These are phyloP conservation scores for Pangasius mekongensis DNA, from an alignment of 2,797 vertebrate species.

Conservation along the genomic window DNA sequence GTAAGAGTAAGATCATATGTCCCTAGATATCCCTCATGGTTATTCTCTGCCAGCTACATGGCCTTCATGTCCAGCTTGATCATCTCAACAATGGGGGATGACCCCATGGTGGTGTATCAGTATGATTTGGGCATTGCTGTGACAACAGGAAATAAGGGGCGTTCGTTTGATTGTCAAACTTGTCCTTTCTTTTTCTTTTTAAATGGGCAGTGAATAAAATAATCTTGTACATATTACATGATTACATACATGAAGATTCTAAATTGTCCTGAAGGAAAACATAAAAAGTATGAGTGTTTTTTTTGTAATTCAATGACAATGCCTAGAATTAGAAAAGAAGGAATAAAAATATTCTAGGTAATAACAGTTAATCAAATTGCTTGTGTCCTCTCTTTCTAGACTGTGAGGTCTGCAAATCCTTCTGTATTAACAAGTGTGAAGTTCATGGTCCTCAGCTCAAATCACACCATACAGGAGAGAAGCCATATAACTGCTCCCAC, in stretches of 20 bases:
- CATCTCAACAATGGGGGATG: no score
- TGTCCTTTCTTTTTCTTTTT: no score
- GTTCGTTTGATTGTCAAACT: no score
- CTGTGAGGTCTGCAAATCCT: neutral
- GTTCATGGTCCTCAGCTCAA: neutral
- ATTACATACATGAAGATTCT: neutral
- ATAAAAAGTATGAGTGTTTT: neutral
- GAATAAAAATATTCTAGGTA: neutral
- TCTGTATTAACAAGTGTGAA: constrained; percentile 2
- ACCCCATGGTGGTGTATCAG: no score
- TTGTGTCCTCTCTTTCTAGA: neutral
- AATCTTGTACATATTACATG: no score
- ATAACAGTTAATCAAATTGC: neutral
- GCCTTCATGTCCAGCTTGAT: no score
- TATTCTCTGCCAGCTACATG: no score
- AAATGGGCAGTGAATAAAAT: no score
- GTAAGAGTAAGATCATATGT: no score
- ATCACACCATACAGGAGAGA: neutral
- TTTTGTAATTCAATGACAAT: neutral
- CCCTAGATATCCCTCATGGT: no score
- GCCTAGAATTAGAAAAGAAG: neutral
- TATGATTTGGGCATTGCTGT: no score
- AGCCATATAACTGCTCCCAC: neutral
- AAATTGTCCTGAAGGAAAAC: neutral
- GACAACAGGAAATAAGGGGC: no score